These are phyloP conservation scores for Gorsachius magnificus DNA, from an alignment of 2,797 vertebrate genomes.

Conservation along the genomic window DNA sequence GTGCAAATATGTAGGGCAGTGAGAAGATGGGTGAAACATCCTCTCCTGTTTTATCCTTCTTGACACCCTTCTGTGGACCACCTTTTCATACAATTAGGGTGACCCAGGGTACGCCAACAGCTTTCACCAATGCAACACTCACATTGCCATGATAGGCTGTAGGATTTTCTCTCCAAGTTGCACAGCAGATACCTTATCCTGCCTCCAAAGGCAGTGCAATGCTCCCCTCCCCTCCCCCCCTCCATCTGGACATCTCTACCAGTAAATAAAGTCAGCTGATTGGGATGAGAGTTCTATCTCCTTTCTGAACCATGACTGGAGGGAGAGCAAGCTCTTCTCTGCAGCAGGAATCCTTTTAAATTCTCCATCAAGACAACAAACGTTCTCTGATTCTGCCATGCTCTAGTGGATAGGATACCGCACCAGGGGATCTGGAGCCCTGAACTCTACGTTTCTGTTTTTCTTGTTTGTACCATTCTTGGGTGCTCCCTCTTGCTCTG, in stretches of 20 bases:
- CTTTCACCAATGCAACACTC: background rate
- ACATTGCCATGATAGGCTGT: background rate
- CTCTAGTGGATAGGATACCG: background rate
- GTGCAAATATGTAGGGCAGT: background rate
- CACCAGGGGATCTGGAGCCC: background rate
- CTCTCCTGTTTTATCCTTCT: background rate
- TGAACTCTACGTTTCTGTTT: background rate
- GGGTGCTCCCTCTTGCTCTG: background rate
- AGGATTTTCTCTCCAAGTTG: background rate
- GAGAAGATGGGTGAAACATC: background rate
- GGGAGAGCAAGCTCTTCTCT: background rate
- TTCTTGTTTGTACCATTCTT: background rate
- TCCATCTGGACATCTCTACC: background rate
- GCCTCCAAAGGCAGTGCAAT: background rate
- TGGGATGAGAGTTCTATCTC: background rate
- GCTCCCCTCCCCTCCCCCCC: background rate
- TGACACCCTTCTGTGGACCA: background rate
- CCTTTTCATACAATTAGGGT: background rate
- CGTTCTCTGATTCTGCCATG: background rate
- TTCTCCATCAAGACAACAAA: background rate
- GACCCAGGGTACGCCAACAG: background rate
- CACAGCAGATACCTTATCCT: background rate
- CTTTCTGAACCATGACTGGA: background rate
- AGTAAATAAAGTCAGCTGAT: background rate
- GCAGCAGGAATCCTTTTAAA: background rate